phyloP scores from a whole-genome alignment of 2,797 vertebrate species.

The Malurus leucopterus region DNA sequence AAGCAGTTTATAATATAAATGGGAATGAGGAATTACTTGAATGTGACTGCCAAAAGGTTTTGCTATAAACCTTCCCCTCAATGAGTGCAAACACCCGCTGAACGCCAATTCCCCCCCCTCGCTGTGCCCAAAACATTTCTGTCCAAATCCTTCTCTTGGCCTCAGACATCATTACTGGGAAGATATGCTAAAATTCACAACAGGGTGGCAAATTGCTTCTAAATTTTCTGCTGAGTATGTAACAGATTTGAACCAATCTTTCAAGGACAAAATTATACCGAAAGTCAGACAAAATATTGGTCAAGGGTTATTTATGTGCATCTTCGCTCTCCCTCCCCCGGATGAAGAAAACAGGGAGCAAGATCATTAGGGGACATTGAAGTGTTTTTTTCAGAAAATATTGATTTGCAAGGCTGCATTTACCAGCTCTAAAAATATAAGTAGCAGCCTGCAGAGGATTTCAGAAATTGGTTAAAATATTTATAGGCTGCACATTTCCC shows the following conservation, averaged over 20 bases:
- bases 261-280: neutral
- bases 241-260: neutral
- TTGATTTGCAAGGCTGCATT: neutral
- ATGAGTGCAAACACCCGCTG: neutral
- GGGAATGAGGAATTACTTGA: neutral
- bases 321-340: neutral
- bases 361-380: neutral
- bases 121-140: neutral
- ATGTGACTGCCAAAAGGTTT: neutral
- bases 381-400: slow-evolving; percentile 12
- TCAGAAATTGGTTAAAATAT: slow-evolving; percentile 15
- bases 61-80: neutral
- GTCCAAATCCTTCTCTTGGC: neutral
- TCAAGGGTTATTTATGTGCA: neutral
- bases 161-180: neutral
- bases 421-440: slow-evolving; percentile 13
- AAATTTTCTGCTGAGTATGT: neutral
- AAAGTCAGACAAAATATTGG: neutral
- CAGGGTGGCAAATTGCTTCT: neutral
- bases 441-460: neutral
- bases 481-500: neutral
- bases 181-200: slow-evolving; percentile 1
- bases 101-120: neutral
- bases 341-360: neutral
- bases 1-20: neutral